Evolutionary conservation across 2,888 invertebrate species (phyloP).

Genomic region (Acronicta aceris): DNA sequence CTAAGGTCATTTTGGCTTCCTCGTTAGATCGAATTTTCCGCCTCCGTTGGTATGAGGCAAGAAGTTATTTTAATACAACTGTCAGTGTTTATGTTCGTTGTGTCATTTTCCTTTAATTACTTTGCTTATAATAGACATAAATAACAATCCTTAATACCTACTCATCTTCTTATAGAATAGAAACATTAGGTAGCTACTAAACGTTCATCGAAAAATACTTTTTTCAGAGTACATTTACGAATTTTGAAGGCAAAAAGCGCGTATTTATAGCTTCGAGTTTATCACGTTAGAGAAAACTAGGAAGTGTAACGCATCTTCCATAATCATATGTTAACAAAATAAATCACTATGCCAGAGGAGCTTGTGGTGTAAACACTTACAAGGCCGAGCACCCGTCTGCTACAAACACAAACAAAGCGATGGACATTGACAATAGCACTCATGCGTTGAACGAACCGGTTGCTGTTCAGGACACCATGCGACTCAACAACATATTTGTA

Average conservation of each 20-base stretch:
- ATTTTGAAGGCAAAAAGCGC: not conserved
- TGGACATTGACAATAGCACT: conserved; percentile 46
- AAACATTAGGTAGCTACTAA: too few species aligned
- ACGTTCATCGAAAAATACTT: not conserved
- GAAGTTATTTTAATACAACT: conserved; percentile 46
- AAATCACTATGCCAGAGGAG: conserved; percentile 65
- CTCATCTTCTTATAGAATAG: conserved; percentile 1
- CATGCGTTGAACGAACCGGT: conserved; percentile 37
- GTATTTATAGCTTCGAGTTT: conserved; percentile 8
- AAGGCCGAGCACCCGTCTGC: conserved; percentile 62
- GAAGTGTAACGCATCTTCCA: conserved; percentile 49
- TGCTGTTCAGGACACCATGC: conserved; percentile 31
- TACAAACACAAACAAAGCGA: conserved; percentile 62
- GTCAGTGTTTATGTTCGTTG: conserved; percentile 28
- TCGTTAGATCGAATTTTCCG: conserved; percentile 63
- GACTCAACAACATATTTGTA: conserved; percentile 10
- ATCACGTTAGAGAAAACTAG: conserved; percentile 34
- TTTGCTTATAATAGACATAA: conserved; percentile 31
- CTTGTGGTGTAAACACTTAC: conserved; percentile 60
- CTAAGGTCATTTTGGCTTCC: conserved; percentile 61
- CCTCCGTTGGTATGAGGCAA: conserved; percentile 52
- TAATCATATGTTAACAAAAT: conserved; percentile 65
- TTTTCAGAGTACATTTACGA: not conserved
- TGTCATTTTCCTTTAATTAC: conserved; percentile 36
- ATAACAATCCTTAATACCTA: conserved; percentile 22